phyloP scores from a whole-genome alignment of 2,797 vertebrate genomes.

The Amblyraja radiata region DNA sequence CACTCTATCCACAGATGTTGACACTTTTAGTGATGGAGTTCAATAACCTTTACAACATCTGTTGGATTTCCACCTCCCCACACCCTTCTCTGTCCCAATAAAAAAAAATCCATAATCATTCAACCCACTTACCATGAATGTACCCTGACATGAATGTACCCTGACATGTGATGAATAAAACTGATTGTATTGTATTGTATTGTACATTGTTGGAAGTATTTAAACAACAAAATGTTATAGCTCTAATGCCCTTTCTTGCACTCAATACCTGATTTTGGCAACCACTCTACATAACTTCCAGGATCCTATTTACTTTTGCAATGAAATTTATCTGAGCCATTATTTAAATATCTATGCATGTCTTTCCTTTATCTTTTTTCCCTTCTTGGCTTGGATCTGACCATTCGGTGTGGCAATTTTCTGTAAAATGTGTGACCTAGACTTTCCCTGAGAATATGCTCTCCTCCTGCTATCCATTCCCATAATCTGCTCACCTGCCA shows the following conservation, averaged over 20 bases:
- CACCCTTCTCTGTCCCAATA: not conserved
- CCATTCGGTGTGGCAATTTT: not conserved
- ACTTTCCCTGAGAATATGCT: not conserved
- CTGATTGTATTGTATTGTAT: too few relatives aligned
- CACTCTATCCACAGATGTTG: too few relatives aligned
- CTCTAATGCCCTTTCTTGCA: not conserved
- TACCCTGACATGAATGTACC: not conserved
- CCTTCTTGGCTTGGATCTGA: not conserved
- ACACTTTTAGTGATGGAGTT: too few relatives aligned
- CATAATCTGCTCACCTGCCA: not conserved
- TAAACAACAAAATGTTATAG: not conserved
- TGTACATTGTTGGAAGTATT: not conserved
- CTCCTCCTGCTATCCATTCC: not conserved
- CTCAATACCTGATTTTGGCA: not conserved
- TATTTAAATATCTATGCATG: not conserved
- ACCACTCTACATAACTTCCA: not conserved
- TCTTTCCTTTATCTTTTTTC: not conserved
- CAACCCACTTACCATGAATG: not conserved
- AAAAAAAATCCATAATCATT: not conserved
- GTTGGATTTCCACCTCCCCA: not conserved
- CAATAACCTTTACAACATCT: not conserved
- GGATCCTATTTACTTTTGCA: slow-evolving; percentile 6
- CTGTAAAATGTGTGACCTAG: not conserved
- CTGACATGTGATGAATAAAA: too few relatives aligned
- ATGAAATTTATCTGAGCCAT: not conserved